Percentiles rank a stretch among this genome's conserved stretches.
phyloP scores from a whole-genome alignment of 2,113 vertebrate genomes.

The Chionodraco myersi region DNA sequence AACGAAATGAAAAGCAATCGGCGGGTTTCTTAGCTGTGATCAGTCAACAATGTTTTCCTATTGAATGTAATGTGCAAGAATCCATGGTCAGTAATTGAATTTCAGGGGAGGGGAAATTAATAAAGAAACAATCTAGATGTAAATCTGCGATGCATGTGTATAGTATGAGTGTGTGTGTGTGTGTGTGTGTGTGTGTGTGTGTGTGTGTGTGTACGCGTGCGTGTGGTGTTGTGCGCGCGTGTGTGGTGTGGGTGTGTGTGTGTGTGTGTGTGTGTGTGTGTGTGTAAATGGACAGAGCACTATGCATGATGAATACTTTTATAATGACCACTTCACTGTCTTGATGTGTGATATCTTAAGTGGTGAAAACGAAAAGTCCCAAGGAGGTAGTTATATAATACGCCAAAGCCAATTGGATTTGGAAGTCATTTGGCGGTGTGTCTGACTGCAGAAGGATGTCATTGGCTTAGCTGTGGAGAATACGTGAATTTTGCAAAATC shows the following conservation, averaged over 20 bases:
- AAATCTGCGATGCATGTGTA: conserved; percentile 24
- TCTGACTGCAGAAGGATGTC: conserved; percentile 49
- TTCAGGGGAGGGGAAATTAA: conserved; percentile 58
- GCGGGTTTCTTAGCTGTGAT: conserved; percentile 26
- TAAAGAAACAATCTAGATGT: conserved; percentile 40
- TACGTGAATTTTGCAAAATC: conserved; percentile 48
- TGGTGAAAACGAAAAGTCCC: conserved; percentile 57
- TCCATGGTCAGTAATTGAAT: conserved; percentile 67
- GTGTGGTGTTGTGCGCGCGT: too few relatives aligned
- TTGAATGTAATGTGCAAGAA: conserved; percentile 36
- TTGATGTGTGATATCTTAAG: conserved; percentile 51
- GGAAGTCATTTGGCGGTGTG: conserved; percentile 55
- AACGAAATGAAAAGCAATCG: conserved; percentile 57
- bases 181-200: too few relatives aligned
- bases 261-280: conserved; percentile 6
- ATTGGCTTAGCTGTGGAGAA: conserved; percentile 29
- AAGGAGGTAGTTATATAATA: conserved; percentile 29
- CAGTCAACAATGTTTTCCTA: conserved; percentile 25
- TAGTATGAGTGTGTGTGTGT: not conserved
- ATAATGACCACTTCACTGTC: not conserved
- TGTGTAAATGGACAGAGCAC: not conserved
- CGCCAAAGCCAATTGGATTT: conserved; percentile 48
- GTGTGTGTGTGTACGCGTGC: not conserved
- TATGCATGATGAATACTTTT: conserved; percentile 22
- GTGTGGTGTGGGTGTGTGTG: not conserved